A percentile compares a stretch with the other conserved stretches of the same genome.
Conservation (phyloP, 2,113 vertebrate species). For the Sylvietta virens region DNA sequence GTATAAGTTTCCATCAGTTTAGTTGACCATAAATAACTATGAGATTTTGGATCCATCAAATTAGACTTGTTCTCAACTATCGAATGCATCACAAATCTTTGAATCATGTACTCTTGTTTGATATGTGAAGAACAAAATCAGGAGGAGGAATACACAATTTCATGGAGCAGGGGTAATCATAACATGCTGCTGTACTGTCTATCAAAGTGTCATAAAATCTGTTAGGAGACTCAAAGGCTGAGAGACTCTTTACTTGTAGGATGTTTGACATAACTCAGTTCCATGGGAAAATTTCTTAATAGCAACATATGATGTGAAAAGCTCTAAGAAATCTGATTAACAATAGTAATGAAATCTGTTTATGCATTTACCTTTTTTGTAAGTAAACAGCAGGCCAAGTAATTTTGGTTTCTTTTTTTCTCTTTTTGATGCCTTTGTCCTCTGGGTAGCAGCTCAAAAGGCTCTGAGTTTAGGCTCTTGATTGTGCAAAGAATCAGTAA, state of each 20-base stretch:
- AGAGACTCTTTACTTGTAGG: neutral
- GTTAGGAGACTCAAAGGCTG: neutral
- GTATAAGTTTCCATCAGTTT: neutral
- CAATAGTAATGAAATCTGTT: neutral
- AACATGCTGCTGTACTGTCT: neutral
- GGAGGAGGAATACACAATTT: neutral
- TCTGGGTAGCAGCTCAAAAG: neutral
- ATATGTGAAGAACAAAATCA: neutral
- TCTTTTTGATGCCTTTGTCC: neutral
- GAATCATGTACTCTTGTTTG: neutral
- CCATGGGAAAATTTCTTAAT: neutral
- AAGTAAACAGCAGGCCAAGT: neutral
- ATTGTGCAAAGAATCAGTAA: neutral
- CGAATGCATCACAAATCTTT: neutral
- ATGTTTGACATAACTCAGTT: neutral
- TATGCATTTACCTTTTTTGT: neutral
- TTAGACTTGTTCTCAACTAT: neutral
- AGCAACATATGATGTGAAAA: neutral
- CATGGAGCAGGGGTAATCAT: neutral
- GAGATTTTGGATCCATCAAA: neutral
- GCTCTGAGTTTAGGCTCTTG: neutral
- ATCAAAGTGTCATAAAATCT: constrained; percentile 2
- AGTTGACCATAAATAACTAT: neutral
- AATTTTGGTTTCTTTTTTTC: neutral
- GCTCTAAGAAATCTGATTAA: neutral